Conservation (phyloP, 2,797 vertebrate genomes). For the Aselliscus stoliczkanus region DNA sequence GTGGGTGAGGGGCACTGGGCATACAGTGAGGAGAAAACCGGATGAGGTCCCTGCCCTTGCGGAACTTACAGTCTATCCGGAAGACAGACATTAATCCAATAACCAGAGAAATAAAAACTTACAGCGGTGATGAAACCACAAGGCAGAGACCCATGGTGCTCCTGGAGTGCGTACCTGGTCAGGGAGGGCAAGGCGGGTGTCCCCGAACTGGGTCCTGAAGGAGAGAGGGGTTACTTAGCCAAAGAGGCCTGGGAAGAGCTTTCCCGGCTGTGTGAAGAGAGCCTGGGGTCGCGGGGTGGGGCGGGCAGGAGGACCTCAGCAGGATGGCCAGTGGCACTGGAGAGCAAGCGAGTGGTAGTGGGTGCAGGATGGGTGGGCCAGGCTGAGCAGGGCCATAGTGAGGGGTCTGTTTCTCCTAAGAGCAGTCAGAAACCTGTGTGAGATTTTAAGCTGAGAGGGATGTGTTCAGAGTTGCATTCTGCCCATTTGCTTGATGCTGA, state of each 20-base stretch:
- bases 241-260: not conserved
- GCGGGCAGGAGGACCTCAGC: too few relatives aligned
- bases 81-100: not conserved
- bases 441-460: not conserved
- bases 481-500: not conserved
- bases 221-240: not conserved
- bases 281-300: not conserved
- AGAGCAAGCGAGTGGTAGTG: not conserved
- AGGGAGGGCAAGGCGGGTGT: not conserved
- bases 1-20: not conserved
- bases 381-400: not conserved
- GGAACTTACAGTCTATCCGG: not conserved
- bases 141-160: not conserved
- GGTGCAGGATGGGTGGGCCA: not conserved
- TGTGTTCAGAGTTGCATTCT: not conserved
- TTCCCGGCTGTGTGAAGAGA: not conserved
- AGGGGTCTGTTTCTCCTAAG: not conserved
- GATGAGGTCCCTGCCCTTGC: not conserved
- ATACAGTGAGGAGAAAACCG: rapidly evolving
- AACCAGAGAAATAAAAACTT: not conserved
- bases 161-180: rapidly evolving
- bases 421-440: not conserved
- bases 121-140: not conserved
- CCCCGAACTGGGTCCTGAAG: not conserved
- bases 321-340: too few relatives aligned